Base-by-base conservation (phyloP, 2,797 vertebrate genomes). In the Euphonia xanthogaster region DNA sequence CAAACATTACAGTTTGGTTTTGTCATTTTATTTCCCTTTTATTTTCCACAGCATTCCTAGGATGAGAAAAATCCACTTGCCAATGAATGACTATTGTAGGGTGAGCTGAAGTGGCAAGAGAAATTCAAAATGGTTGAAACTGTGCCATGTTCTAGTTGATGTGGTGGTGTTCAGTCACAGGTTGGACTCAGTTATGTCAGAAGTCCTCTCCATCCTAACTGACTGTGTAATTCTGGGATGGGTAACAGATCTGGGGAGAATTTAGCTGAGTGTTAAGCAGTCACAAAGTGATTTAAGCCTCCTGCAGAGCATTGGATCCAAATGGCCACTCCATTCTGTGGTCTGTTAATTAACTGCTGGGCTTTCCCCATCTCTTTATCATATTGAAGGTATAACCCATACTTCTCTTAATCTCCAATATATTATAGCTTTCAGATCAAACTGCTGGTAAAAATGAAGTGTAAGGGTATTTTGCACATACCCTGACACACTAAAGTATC, bases 401-500 rank as follows among this genome's bases (percentile, higher is more conserved):
- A 33, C 44, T 93, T 82, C n/a, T 40, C 12, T 70, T 86, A 45
- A 71, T 71, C 31, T 73, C 28, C 14, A 35, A 6, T 71, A 23
- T 55, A 25, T 84, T 94, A 24, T 35, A 79, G 35, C 58, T 33
- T 77, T 95, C 54, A 94, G 57, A 82, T 88, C 60, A 85, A 90
- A 67, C 17, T 88, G 44, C 53, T 40, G 39, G 9, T 93, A 58
- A 84, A 96, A 90, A 70, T 74, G 12, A 91, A 85, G 37, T 74
- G 8, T 88, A 90, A 88, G 48, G 90, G 71, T 83, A 33, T 92
- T 94, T 92, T 96, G 92, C 62, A 84, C 23, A 39, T 67, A 57
- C 51, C 40, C 86, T 96, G 83, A 74, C 68, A 90, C 47, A 47
- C 81, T 58, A 25, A 93, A 88, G 24, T 61, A 27, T 50, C 40